Percentiles rank a stretch among this genome's conserved stretches.
Evolutionary conservation across 1,140 invertebrate species (phyloP).

Genomic region (Drepana arcuata): DNA sequence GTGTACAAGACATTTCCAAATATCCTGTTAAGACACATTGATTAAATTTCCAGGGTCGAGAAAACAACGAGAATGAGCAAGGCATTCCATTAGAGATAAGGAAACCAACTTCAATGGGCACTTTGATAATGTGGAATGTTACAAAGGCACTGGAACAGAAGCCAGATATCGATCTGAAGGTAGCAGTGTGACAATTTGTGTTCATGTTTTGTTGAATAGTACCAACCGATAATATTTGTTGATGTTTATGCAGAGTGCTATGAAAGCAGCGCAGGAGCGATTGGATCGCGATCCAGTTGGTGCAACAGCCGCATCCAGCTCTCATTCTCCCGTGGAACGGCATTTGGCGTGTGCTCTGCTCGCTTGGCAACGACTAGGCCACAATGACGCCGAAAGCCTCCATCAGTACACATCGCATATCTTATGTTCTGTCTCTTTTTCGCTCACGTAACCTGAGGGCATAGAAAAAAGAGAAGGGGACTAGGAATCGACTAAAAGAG

Average conservation of each 20-base stretch:
- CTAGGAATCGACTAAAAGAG: too few species aligned
- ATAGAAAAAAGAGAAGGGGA: too few species aligned
- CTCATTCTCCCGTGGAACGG: conserved; percentile 30
- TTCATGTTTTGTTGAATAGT: not conserved
- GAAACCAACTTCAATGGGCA: conserved; percentile 31
- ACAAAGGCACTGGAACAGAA: conserved; percentile 41
- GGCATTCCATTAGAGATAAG: not conserved
- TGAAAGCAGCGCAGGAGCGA: conserved; percentile 21
- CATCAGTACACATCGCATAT: conserved; percentile 25
- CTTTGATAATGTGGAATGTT: conserved; percentile 57
- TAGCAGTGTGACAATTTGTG: conserved; percentile 13
- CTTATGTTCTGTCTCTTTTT: conserved; percentile 1
- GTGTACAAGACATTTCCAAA: too few species aligned
- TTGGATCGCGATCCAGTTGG: conserved; percentile 22
- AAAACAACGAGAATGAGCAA: too few species aligned
- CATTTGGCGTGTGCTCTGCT: conserved; percentile 43
- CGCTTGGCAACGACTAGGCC: conserved; percentile 53
- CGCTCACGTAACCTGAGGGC: too few species aligned
- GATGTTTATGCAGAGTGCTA: conserved; percentile 21
- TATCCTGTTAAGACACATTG: too few species aligned
- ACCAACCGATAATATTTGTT: not conserved
- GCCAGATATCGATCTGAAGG: conserved; percentile 40
- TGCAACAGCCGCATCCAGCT: conserved; percentile 14
- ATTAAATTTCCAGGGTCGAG: too few species aligned
- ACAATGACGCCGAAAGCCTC: conserved; percentile 34